Evolutionary conservation across 2,888 invertebrate genomes (phyloP).

Genomic region (Euclidia mi): DNA sequence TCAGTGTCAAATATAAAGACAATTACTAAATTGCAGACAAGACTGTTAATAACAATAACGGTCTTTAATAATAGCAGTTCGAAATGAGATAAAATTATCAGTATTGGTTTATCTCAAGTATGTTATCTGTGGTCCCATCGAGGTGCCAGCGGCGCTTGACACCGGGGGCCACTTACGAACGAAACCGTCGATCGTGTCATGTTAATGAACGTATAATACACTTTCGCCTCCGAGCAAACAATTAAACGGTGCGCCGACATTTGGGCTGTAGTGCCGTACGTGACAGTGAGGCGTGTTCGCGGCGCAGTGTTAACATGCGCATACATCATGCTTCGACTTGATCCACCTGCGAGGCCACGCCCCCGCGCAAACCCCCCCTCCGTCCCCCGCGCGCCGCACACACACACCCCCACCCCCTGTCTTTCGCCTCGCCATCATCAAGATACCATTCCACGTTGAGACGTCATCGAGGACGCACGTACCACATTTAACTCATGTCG

Average conservation of each 20-base stretch:
- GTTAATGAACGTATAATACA: slow-evolving; percentile 68
- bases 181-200: slow-evolving; percentile 57
- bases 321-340: slow-evolving; percentile 84
- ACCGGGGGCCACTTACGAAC: slow-evolving; percentile 51
- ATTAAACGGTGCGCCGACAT: slow-evolving; percentile 69
- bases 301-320: slow-evolving; percentile 84
- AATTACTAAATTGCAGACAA: slow-evolving; percentile 3
- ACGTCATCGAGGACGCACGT: slow-evolving; percentile 73
- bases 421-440: slow-evolving; percentile 79
- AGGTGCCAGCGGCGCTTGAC: slow-evolving; percentile 54
- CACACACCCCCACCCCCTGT: slow-evolving; percentile 66
- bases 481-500: slow-evolving; percentile 56
- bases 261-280: slow-evolving; percentile 69
- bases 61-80: slow-evolving; percentile 41
- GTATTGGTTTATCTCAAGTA: slow-evolving; percentile 57
- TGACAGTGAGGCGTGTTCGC: slow-evolving; percentile 87
- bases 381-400: slow-evolving; percentile 57
- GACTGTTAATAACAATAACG: slow-evolving; percentile 38
- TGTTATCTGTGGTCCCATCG: slow-evolving; percentile 70
- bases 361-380: slow-evolving; percentile 84
- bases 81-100: slow-evolving; percentile 49
- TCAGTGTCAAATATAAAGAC: neutral
- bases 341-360: slow-evolving; percentile 86
- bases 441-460: slow-evolving; percentile 81
- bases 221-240: slow-evolving; percentile 77